These are phyloP conservation scores for Phenganax subtilis DNA, from an alignment of 92 coral and sea anemone species.

Conservation along the genomic window DNA sequence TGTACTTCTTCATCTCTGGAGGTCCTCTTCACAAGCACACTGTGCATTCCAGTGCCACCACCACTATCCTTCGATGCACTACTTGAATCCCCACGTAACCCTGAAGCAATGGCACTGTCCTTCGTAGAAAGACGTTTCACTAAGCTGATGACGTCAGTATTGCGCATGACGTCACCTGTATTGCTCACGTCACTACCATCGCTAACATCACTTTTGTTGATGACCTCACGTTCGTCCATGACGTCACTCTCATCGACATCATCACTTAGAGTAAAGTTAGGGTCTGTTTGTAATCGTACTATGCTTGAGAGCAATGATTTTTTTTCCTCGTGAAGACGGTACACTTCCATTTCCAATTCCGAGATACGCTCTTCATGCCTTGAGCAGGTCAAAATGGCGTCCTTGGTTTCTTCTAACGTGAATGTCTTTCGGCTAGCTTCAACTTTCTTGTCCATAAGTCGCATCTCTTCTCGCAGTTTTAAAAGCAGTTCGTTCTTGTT, in stretches of 20 bases:
- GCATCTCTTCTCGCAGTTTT: conserved; percentile 65
- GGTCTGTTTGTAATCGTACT: conserved; percentile 35
- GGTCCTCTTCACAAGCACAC: neutral
- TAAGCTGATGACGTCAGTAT: neutral
- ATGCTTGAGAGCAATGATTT: conserved; percentile 57
- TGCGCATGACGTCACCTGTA: neutral
- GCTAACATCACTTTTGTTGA: neutral
- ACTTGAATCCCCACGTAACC: neutral
- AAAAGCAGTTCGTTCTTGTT: conserved; percentile 17
- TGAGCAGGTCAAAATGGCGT: neutral
- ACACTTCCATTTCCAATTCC: conserved; percentile 79
- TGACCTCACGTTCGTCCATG: neutral
- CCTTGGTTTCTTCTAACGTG: neutral
- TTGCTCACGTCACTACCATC: neutral
- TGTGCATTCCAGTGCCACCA: neutral
- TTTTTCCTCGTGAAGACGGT: conserved; percentile 74
- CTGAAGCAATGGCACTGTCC: neutral
- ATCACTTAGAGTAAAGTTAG: conserved; percentile 37
- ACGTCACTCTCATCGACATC: conserved; percentile 34
- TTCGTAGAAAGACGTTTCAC: neutral
- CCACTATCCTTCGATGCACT: neutral
- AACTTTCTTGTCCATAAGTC: conserved; percentile 9
- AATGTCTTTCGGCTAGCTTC: neutral
- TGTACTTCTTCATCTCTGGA: conserved; percentile 36
- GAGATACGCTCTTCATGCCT: conserved; percentile 38